These are phyloP conservation scores for Cephus runcator DNA, from an alignment of 2,888 invertebrate species.

Conservation along the genomic window DNA sequence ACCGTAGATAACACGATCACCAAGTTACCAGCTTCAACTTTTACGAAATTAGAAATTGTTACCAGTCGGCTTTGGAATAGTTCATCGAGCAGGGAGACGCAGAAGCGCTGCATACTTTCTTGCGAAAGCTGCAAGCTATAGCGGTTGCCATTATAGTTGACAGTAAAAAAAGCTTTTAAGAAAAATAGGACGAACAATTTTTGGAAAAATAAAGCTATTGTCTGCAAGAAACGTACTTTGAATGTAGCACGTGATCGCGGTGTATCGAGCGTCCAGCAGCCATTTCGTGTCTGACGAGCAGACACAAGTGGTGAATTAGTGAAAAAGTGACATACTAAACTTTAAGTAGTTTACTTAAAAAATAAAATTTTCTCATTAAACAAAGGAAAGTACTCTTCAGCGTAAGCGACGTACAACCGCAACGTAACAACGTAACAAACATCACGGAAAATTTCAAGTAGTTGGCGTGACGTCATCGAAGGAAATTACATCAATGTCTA, in stretches of 20 bases:
- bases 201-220: neutral
- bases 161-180: neutral
- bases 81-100: neutral
- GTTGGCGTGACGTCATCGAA: neutral
- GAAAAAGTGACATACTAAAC: neutral
- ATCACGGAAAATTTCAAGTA: neutral
- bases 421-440: neutral
- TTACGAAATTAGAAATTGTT: neutral
- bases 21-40: neutral
- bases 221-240: neutral
- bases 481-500: constrained; percentile 13
- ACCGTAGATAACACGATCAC: neutral
- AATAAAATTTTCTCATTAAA: neutral
- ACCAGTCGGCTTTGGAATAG: neutral
- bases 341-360: neutral
- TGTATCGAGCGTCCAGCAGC: neutral
- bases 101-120: neutral
- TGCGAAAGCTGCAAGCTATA: neutral
- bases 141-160: neutral
- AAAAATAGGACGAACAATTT: neutral
- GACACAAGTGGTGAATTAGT: neutral
- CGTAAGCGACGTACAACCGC: neutral
- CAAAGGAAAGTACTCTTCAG: neutral
- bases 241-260: neutral
- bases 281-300: neutral